Conservation (phyloP, 2,113 vertebrate species). For the Onychorhynchus coronatus region DNA sequence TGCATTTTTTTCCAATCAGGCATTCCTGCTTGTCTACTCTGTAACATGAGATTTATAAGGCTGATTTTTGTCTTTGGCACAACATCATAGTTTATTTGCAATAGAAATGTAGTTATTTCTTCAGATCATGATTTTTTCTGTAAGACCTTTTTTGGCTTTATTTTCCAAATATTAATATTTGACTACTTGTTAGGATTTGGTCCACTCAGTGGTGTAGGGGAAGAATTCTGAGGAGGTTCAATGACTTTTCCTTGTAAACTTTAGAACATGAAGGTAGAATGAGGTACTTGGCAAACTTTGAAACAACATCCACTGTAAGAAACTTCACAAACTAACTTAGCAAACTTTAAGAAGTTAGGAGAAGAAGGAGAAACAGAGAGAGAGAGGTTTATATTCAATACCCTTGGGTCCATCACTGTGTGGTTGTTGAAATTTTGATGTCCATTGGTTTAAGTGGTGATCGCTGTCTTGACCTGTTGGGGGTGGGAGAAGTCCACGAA, state of each 20-base stretch:
- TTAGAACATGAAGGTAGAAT: neutral
- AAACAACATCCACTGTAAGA: neutral
- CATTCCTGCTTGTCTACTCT: neutral
- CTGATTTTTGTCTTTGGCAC: neutral
- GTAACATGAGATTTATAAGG: neutral
- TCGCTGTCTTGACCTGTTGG: neutral
- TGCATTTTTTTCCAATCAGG: neutral
- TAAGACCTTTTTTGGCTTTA: neutral
- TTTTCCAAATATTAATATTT: neutral
- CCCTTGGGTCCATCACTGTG: neutral
- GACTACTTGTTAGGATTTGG: neutral
- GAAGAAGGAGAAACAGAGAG: neutral
- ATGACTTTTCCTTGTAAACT: neutral
- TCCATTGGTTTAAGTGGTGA: neutral
- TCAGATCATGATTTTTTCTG: neutral
- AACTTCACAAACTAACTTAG: neutral
- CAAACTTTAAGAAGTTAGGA: neutral
- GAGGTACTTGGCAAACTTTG: neutral
- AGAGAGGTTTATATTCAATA: neutral
- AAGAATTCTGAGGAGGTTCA: neutral
- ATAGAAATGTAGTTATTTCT: neutral
- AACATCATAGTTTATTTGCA: neutral
- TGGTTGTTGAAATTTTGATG: neutral
- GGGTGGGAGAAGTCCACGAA: neutral
- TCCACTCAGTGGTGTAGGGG: neutral